Percentiles rank a stretch among this genome's conserved stretches.
These are phyloP conservation scores for Epizoanthus fatuus DNA, from an alignment of 92 coral and sea anemone species.

Conservation along the genomic window DNA sequence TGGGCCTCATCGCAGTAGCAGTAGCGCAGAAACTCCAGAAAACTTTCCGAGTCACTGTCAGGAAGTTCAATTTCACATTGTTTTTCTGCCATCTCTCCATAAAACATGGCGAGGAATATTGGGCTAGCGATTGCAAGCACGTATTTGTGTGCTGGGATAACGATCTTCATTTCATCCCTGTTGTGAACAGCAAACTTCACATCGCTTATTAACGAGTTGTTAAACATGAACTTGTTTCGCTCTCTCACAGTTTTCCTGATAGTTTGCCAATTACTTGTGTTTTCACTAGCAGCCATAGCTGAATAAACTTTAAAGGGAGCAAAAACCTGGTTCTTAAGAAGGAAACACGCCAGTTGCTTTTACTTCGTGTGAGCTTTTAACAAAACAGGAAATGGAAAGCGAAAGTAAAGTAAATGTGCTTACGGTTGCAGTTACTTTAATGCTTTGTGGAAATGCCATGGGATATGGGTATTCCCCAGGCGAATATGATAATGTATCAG, in stretches of 20 bases:
- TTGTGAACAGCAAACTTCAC: not conserved
- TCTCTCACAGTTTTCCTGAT: not conserved
- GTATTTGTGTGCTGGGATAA: slow-evolving; percentile 59
- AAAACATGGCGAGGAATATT: slow-evolving; percentile 56
- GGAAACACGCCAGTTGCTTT: too few relatives aligned
- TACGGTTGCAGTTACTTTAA: too few relatives aligned
- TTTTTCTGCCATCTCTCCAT: slow-evolving; percentile 54
- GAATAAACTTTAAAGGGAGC: too few relatives aligned
- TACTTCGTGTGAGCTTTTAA: too few relatives aligned
- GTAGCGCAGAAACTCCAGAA: slow-evolving; percentile 52
- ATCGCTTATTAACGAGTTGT: slow-evolving; percentile 1
- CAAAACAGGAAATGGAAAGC: too few relatives aligned
- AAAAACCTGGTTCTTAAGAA: too few relatives aligned
- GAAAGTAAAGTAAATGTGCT: too few relatives aligned
- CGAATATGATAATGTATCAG: too few relatives aligned
- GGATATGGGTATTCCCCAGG: too few relatives aligned
- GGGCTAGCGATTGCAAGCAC: slow-evolving; percentile 53
- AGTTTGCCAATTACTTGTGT: too few relatives aligned
- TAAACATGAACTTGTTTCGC: not conserved
- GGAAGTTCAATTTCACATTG: slow-evolving; percentile 17
- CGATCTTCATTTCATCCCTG: not conserved
- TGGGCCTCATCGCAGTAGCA: slow-evolving; percentile 45
- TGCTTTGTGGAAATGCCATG: too few relatives aligned
- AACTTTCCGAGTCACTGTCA: slow-evolving; percentile 60
- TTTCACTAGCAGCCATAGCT: too few relatives aligned